phyloP scores from a whole-genome alignment of 1,140 invertebrate species.

The Drosophila equinoxialis region DNA sequence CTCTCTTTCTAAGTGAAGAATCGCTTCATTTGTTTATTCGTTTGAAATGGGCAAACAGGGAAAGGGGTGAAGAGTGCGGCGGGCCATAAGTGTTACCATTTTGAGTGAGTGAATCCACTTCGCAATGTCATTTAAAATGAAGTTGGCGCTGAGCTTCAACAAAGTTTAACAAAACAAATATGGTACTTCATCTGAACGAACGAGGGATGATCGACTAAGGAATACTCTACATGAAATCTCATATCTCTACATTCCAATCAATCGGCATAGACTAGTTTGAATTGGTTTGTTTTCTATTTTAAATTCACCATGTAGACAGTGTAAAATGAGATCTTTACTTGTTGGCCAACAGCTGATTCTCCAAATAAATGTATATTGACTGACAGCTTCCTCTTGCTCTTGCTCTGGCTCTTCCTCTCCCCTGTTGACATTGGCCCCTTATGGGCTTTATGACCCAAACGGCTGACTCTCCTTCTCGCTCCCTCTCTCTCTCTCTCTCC shows the following conservation, averaged over 20 bases:
- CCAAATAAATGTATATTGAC: neutral
- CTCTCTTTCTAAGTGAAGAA: too few relatives aligned
- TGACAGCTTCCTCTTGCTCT: neutral
- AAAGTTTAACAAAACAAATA: neutral
- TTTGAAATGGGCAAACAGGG: too few relatives aligned
- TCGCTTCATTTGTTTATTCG: too few relatives aligned
- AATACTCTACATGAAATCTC: neutral
- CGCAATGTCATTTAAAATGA: neutral
- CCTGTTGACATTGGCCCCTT: neutral
- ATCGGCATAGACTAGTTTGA: too few relatives aligned
- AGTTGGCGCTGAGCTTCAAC: neutral
- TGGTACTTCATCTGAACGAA: neutral
- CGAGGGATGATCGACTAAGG: neutral
- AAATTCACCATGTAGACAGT: neutral
- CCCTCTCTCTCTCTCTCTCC: neutral
- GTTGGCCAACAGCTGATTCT: conserved; percentile 18
- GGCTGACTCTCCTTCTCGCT: conserved; percentile 10
- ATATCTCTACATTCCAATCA: too few relatives aligned
- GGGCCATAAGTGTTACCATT: neutral
- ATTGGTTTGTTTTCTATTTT: neutral
- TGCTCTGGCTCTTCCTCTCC: conserved; percentile 8
- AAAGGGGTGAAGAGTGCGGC: neutral
- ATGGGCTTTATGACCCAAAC: neutral
- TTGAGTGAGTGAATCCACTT: neutral
- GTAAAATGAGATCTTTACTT: neutral